These are phyloP conservation scores for Eilema caniola DNA, from an alignment of 2,888 invertebrate species.

Conservation along the genomic window DNA sequence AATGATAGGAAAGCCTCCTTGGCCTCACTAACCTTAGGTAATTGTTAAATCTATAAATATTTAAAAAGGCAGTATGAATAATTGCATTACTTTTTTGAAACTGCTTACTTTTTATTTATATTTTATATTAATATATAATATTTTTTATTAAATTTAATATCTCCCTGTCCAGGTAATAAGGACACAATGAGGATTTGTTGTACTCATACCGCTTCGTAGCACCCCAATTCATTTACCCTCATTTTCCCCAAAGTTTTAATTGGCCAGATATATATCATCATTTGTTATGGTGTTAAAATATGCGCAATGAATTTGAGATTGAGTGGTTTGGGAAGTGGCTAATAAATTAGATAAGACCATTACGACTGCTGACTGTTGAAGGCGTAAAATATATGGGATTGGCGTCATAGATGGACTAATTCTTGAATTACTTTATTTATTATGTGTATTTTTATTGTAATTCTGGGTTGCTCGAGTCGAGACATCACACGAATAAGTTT, in stretches of 20 bases:
- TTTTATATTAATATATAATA: too few species aligned
- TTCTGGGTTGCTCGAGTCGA: too few species aligned
- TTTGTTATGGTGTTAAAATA: conserved; percentile 8
- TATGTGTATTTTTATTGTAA: not conserved
- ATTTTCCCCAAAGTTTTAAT: not conserved
- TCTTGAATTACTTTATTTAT: conserved; percentile 17
- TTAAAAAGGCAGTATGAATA: not conserved
- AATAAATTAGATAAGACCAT: conserved; percentile 19
- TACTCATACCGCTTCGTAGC: not conserved
- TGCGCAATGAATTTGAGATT: conserved; percentile 6
- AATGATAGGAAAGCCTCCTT: not conserved
- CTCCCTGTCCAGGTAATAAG: not conserved
- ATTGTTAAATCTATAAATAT: not conserved
- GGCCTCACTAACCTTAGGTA: not conserved
- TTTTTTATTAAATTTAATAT: too few species aligned
- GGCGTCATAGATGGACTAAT: conserved; percentile 15
- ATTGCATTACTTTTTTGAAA: not conserved
- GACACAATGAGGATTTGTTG: not conserved
- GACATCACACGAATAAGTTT: not conserved
- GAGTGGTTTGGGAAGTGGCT: conserved; percentile 9
- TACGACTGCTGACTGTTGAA: conserved; percentile 11
- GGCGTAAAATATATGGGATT: conserved; percentile 9
- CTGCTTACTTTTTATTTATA: too few species aligned
- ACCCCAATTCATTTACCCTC: not conserved
- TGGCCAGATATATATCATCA: conserved; percentile 4